Evolutionary conservation across 2,113 vertebrate genomes (phyloP), one percentile per base, ranked within the genome.

Genomic region (Hylia prasina): DNA sequence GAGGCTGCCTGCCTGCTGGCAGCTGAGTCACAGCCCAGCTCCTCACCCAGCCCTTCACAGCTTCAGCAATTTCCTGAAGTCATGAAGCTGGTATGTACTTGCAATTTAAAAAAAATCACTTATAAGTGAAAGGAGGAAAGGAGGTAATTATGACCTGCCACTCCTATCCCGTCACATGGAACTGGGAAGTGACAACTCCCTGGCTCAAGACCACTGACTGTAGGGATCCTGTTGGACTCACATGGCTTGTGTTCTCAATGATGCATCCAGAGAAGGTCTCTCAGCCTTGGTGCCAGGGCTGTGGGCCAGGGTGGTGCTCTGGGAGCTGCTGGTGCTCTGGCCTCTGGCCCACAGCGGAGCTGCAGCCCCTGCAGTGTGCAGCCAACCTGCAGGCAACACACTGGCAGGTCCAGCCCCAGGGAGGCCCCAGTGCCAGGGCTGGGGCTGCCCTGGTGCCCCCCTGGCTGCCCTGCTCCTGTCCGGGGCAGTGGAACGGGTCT

Each of bases 231-330:
- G 17, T 12, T 44, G 37, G n/a, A 60, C 15, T 16, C 1, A 0
- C 3, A 30, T 0, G 1, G 51, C 19, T 33, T 50, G 17, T 22
- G 30, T 10, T 58, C 79, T 51, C 0, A 0, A 14, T 15, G 22
- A 13, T 2, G 2, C 12, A 44, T 10, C 15, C 47, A 79, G 57
- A 61, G 33, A 79, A 66, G 33, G 18, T 23, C 20, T n/a, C 39
- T 58, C 35, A 30, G 24, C 24, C 53, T 14, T 5, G 13, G 31
- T 15, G 30, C 33, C 48, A n/a, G 33, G 21, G 56, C 78, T 90
- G 39, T 7, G 7, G 83, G 31, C 35, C 47, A 1, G 1, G 16
- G 15, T 15, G 23, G 37, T 17, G 28, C 70, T 40, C 64, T 2
- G 4, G 33, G 37, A 81, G 50, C 37, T 48, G n/a, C 27, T 35